Base-by-base conservation (phyloP, 2,113 vertebrate species). In the Charina bottae region DNA sequence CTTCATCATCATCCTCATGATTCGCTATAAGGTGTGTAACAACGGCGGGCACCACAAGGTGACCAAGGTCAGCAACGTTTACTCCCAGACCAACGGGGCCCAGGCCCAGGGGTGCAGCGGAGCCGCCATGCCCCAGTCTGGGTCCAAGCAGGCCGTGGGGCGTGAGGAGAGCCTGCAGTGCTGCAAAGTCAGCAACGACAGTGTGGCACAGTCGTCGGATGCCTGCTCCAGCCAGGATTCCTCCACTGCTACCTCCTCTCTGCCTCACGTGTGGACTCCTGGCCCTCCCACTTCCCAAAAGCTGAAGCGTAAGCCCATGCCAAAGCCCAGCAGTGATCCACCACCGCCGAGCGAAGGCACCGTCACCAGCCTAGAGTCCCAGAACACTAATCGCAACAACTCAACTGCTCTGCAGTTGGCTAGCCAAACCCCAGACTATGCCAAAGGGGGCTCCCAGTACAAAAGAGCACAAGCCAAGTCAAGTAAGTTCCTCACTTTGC, bases 1-100 rank as follows among this genome's bases (percentile, higher is more conserved):
- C 94, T 99, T 99, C 97, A 99, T 99, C 97, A 99, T 99, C 95
- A 99, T 99, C 96, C 98, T 99, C 90, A 99, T 99, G 99, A 99
- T 99, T 95, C 98, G 99, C 56, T 99, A 99, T 97, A 99, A 99
- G 96, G 99, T 99, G 95, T 99, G 99, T 53, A 99, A 99, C 97
- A 98, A 96, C 56, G 98, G 98, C 0, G 98, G 98, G 53, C 96
- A 97, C 42, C 98, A 98, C 89, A 99, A 99, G 96, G 98, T 97
- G 13, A 97, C 98, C 85, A 96, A 98, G 97, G 98, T 99, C 90
- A 98, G 98, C 97, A 99, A 99, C 8, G 98, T 99, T 87, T 99
- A 99, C 97, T 99, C 99, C 0, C 99, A 99, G 97, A 99, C 99
- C 37, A 99, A 99, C 0, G 99, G 99, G 95, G 98, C 98, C 42